phyloP scores from a whole-genome alignment of 2,888 invertebrate genomes.

The Chrysopilus asiliformis region DNA sequence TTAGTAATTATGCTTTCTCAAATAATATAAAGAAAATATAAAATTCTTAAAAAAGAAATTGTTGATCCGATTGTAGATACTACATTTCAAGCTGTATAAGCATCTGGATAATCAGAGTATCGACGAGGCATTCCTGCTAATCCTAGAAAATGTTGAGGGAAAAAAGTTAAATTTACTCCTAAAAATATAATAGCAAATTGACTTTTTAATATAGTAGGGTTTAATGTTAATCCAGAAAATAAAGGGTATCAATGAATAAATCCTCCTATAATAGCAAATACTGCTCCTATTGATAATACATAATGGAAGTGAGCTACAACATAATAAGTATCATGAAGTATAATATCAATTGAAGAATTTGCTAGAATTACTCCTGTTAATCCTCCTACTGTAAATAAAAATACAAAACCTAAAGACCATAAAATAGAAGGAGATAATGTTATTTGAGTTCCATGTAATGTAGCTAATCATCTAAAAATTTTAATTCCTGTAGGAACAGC shows the following conservation, averaged over 20 bases:
- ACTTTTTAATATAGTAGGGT: constrained; percentile 46
- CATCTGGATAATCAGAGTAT: constrained; percentile 59
- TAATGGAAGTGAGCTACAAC: constrained; percentile 74
- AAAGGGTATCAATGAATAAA: constrained; percentile 58
- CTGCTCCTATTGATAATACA: constrained; percentile 65
- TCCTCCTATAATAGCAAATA: constrained; percentile 64
- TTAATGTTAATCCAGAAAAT: constrained; percentile 48
- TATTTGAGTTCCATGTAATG: constrained; percentile 50
- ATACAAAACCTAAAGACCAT: constrained; percentile 63
- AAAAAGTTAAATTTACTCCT: constrained; percentile 66
- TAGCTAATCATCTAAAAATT: constrained; percentile 66
- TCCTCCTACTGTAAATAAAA: constrained; percentile 63
- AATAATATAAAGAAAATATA: constrained; percentile 47
- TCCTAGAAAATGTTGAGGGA: constrained; percentile 66
- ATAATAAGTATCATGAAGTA: constrained; percentile 72
- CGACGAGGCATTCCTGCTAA: constrained; percentile 61
- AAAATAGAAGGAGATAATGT: constrained; percentile 44
- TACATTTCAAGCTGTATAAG: constrained; percentile 51
- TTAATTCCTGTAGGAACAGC: constrained; percentile 75
- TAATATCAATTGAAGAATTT: constrained; percentile 64
- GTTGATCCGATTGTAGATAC: constrained; percentile 53
- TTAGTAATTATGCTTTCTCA: constrained; percentile 45
- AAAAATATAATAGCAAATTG: constrained; percentile 61
- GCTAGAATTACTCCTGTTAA: constrained; percentile 51
- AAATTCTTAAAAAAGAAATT: constrained; percentile 44